phyloP scores from a whole-genome alignment of 2,113 vertebrate species.

The Kobus ellipsiprymnus region DNA sequence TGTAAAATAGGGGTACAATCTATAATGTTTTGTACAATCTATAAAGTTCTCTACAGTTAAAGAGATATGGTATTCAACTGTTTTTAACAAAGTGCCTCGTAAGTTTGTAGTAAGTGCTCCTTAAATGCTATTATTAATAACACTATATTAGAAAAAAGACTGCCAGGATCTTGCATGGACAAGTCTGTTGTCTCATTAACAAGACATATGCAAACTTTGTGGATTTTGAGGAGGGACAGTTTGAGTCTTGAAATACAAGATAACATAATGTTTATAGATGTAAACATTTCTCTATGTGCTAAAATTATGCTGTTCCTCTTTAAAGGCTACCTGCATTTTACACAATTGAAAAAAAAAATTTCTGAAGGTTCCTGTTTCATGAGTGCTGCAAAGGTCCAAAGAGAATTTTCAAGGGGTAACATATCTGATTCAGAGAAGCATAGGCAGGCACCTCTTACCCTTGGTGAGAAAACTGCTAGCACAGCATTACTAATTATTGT shows the following conservation, averaged over 20 bases:
- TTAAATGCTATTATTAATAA: not conserved
- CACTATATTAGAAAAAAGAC: not conserved
- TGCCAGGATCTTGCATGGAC: not conserved
- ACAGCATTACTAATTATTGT: not conserved
- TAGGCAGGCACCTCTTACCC: not conserved
- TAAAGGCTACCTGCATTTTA: not conserved
- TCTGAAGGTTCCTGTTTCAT: not conserved
- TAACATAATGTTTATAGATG: not conserved
- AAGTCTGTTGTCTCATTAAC: not conserved
- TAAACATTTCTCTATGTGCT: not conserved
- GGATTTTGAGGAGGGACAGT: not conserved
- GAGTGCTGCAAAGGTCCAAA: not conserved
- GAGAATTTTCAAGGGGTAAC: not conserved
- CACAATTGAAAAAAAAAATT: not conserved
- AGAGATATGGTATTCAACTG: not conserved
- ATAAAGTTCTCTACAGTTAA: not conserved
- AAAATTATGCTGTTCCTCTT: not conserved
- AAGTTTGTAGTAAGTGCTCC: not conserved
- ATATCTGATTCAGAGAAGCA: not conserved
- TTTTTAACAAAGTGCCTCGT: not conserved
- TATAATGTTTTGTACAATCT: not conserved
- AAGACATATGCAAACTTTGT: not conserved
- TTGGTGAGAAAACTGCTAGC: not conserved
- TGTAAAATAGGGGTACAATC: not conserved
- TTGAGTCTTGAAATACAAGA: conserved; percentile 32